phyloP scores from a whole-genome alignment of 2,888 invertebrate genomes.

The Synanthedon andrenaeformis region DNA sequence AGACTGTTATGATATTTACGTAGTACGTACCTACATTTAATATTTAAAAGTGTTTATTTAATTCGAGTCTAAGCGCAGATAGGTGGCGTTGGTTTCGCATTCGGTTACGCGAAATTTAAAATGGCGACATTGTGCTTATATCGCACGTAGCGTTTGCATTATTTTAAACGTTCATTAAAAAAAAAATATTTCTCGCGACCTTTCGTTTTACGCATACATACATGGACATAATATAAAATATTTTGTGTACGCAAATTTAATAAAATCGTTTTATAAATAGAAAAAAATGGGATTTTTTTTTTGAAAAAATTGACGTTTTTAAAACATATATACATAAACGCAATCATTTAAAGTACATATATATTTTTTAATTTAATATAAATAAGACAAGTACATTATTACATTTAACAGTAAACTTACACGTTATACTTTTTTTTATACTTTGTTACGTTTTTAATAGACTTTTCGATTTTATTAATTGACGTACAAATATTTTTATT shows the following conservation, averaged over 20 bases:
- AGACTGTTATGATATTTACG: slow-evolving; percentile 68
- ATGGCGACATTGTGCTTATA: too few relatives aligned
- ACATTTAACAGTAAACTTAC: too few relatives aligned
- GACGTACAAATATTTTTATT: slow-evolving; percentile 15
- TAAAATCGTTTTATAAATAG: too few relatives aligned
- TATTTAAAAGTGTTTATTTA: slow-evolving; percentile 59
- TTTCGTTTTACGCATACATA: neutral
- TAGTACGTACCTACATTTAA: slow-evolving; percentile 67
- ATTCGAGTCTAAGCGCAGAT: slow-evolving; percentile 49
- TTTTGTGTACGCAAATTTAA: neutral
- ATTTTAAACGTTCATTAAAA: too few relatives aligned
- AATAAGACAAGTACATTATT: too few relatives aligned
- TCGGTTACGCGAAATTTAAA: neutral
- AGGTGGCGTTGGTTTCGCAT: slow-evolving; percentile 9
- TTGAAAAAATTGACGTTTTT: too few relatives aligned
- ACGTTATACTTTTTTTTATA: slow-evolving; percentile 2
- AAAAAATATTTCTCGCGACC: too few relatives aligned
- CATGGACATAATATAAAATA: slow-evolving; percentile 1
- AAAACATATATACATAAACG: too few relatives aligned
- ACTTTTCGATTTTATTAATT: too few relatives aligned
- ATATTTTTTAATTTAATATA: too few relatives aligned
- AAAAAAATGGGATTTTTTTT: neutral
- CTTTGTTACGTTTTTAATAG: slow-evolving; percentile 1
- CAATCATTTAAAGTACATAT: too few relatives aligned
- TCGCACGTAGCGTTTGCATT: too few relatives aligned